These are phyloP conservation scores for Callyntrura guangdongensis DNA, from an alignment of 2,888 invertebrate species.

Conservation along the genomic window DNA sequence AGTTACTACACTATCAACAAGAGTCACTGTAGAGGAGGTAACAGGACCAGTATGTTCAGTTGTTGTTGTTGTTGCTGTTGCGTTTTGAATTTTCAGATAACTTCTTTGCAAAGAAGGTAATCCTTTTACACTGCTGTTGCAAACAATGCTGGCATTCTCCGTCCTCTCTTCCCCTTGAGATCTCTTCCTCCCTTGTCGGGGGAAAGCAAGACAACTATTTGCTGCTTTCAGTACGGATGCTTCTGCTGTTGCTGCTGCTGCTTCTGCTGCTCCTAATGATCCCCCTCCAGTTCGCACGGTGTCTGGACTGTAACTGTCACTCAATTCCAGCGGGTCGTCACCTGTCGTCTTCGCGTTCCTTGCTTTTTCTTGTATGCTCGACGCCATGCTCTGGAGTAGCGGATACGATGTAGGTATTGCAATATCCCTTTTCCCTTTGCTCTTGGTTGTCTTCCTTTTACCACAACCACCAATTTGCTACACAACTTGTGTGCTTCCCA, in stretches of 20 bases:
- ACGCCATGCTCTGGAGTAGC: slow-evolving; percentile 31
- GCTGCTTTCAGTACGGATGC: background rate
- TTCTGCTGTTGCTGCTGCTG: background rate
- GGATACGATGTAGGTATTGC: no score
- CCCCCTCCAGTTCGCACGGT: slow-evolving; percentile 7
- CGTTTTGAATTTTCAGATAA: no score
- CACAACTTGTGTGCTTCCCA: background rate
- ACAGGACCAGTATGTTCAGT: background rate
- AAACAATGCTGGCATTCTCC: background rate
- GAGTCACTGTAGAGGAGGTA: background rate
- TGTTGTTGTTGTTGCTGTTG: background rate
- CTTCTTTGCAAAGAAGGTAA: background rate
- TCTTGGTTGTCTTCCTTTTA: no score
- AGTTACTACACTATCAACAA: background rate
- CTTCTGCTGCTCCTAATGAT: background rate
- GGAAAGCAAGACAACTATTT: background rate
- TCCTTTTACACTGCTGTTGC: background rate
- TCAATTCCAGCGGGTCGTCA: slow-evolving; percentile 60
- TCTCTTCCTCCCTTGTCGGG: background rate
- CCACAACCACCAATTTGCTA: background rate
- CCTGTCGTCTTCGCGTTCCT: slow-evolving; percentile 6
- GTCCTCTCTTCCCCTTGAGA: slow-evolving; percentile 16
- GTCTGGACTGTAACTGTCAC: slow-evolving; percentile 63
- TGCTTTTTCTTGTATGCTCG: slow-evolving; percentile 40
- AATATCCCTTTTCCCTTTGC: no score